Conservation (phyloP, 2,888 invertebrate genomes). For the Scelioninae gen. 1 region DNA sequence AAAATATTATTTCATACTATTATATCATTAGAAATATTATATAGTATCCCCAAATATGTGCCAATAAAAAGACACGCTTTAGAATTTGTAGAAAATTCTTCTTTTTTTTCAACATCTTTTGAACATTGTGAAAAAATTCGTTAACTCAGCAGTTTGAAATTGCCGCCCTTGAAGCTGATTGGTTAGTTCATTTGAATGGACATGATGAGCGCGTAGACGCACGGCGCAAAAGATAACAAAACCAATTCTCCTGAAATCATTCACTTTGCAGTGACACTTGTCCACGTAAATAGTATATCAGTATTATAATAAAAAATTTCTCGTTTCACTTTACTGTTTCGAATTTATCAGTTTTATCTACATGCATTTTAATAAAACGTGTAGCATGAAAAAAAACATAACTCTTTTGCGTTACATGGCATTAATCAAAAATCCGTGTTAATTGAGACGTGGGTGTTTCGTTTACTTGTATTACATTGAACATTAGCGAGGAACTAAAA, state of each 20-base stretch:
- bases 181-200: background rate
- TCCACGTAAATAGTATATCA: slow-evolving; percentile 33
- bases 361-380: background rate
- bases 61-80: no score
- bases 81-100: no score
- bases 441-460: background rate
- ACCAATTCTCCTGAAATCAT: background rate
- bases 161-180: background rate
- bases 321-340: background rate
- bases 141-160: no score
- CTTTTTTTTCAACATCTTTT: no score
- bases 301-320: background rate
- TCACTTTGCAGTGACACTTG: slow-evolving; percentile 1
- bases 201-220: background rate
- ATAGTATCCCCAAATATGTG: no score
- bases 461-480: background rate
- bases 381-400: background rate
- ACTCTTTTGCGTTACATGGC: no score
- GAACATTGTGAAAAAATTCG: no score
- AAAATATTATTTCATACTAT: no score
- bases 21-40: no score
- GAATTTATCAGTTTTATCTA: background rate
- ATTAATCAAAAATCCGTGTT: background rate
- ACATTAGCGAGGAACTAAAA: background rate
- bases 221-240: background rate